phyloP scores from a whole-genome alignment of 2,888 invertebrate genomes.

The Dicroscelio sp. region DNA sequence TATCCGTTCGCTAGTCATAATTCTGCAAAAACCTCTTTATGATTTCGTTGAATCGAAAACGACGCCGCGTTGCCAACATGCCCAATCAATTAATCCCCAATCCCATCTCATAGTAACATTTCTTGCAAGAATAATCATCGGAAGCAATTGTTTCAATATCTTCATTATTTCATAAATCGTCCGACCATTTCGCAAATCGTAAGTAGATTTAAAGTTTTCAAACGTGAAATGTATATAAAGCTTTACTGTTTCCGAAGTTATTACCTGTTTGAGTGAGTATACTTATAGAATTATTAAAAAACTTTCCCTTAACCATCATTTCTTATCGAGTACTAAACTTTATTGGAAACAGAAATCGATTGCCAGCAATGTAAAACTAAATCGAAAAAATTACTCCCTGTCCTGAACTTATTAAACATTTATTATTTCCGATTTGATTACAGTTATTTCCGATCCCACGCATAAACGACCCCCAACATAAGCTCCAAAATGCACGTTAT shows the following conservation, averaged over 20 bases:
- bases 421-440: background rate
- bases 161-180: conserved; percentile 49
- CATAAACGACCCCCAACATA: no score
- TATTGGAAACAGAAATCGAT: conserved; percentile 54
- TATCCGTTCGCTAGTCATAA: no score
- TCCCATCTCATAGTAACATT: background rate
- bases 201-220: conserved; percentile 62
- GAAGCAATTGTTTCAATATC: conserved; percentile 35
- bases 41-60: no score
- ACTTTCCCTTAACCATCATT: conserved; percentile 54
- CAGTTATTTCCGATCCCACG: no score
- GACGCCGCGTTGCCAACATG: no score
- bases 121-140: background rate
- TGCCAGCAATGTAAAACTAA: conserved; percentile 13
- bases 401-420: background rate
- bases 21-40: no score
- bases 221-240: conserved; percentile 54
- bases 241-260: conserved; percentile 55
- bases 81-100: background rate
- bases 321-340: conserved; percentile 50
- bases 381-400: background rate
- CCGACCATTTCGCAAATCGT: conserved; percentile 43
- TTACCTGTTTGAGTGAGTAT: conserved; percentile 60
- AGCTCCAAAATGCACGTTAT: no score
- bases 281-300: conserved; percentile 63